phyloP scores from a whole-genome alignment of 1,140 invertebrate genomes.

The Nephila pilipes region DNA sequence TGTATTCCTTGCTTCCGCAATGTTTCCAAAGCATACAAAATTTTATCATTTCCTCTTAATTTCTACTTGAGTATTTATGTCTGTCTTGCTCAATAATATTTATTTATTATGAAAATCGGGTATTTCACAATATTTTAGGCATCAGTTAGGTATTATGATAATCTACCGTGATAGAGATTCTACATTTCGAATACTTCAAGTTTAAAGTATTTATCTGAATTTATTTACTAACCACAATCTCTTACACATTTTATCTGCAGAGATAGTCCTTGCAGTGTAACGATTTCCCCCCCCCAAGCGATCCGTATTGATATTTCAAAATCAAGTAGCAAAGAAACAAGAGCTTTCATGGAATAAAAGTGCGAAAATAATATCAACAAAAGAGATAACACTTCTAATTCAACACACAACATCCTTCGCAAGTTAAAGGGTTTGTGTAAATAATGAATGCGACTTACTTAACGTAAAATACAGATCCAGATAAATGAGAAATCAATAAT shows the following conservation, averaged over 20 bases:
- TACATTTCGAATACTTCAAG: background rate
- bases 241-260: background rate
- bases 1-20: too few relatives aligned
- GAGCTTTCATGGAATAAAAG: background rate
- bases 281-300: background rate
- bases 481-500: background rate
- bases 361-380: background rate
- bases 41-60: too few relatives aligned
- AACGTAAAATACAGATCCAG: too few relatives aligned
- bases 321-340: background rate
- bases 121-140: too few relatives aligned
- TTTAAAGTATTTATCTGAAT: background rate
- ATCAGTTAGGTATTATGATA: too few relatives aligned
- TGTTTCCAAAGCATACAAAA: too few relatives aligned
- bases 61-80: too few relatives aligned
- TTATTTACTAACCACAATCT: background rate
- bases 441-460: background rate
- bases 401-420: background rate
- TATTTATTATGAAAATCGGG: too few relatives aligned
- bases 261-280: background rate
- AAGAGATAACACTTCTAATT: background rate
- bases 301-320: too few relatives aligned
- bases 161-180: too few relatives aligned
- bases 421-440: background rate
- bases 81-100: too few relatives aligned